A percentile compares a stretch with the other conserved stretches of the same genome.
These are phyloP conservation scores for Triplophysa rosa DNA, from an alignment of 2,113 vertebrate genomes.

Conservation along the genomic window DNA sequence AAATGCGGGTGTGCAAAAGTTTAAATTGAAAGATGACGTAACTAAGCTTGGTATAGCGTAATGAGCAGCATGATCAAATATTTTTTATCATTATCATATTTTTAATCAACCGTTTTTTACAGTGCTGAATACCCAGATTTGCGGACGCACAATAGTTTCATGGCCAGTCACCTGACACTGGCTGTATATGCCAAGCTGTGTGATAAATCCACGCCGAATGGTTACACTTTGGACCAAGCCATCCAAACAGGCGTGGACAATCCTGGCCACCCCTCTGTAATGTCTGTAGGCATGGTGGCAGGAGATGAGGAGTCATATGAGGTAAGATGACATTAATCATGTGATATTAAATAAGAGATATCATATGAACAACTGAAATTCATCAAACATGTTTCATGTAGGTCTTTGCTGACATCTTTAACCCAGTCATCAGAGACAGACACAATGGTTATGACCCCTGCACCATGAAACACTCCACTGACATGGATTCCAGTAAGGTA, in stretches of 20 bases:
- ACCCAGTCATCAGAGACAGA: conserved; percentile 90
- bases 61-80: no score
- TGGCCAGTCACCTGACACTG: conserved; percentile 91
- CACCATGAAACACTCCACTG: conserved; percentile 90
- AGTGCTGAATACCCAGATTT: conserved; percentile 97
- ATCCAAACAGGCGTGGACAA: conserved; percentile 99
- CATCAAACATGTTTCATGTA: conserved; percentile 56
- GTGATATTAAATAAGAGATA: neutral
- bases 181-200: conserved; percentile 88
- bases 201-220: conserved; percentile 87
- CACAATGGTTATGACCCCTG: conserved; percentile 93
- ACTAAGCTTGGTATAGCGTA: neutral
- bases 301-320: conserved; percentile 96
- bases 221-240: conserved; percentile 91
- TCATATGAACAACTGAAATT: neutral
- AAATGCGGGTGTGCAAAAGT: no score
- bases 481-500: conserved; percentile 91
- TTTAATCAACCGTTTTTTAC: conserved; percentile 26
- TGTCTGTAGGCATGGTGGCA: conserved; percentile 82
- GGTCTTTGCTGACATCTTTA: conserved; percentile 90
- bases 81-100: no score
- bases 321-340: conserved; percentile 69
- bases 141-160: conserved; percentile 98
- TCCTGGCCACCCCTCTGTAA: conserved; percentile 97
- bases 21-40: no score